Percentiles rank a stretch among this genome's conserved stretches.
These are phyloP conservation scores for Brachionus paranguensis DNA, from an alignment of 1,140 invertebrate species.

Conservation along the genomic window DNA sequence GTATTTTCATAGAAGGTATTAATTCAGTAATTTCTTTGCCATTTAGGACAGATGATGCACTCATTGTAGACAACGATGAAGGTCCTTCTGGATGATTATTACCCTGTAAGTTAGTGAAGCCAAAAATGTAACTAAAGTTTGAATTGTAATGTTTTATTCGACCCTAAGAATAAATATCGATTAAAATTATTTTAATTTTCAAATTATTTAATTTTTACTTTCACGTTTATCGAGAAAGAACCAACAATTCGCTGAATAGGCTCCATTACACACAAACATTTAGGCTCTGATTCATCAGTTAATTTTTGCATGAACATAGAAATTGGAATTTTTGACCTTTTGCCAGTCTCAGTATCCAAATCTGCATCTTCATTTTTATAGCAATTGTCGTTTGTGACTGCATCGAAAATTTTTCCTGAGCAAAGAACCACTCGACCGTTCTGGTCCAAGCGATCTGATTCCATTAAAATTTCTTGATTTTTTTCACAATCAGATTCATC, in stretches of 20 bases:
- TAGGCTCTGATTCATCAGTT: slow-evolving; percentile 52
- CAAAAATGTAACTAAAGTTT: slow-evolving; percentile 59
- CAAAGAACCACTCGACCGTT: slow-evolving; percentile 61
- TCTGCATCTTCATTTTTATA: background rate
- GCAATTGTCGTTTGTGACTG: background rate
- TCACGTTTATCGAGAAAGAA: slow-evolving; percentile 47
- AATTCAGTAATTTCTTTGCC: slow-evolving; percentile 46
- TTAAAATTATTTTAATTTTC: slow-evolving; percentile 54
- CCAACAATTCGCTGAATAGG: slow-evolving; percentile 58
- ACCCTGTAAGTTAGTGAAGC: slow-evolving; percentile 45
- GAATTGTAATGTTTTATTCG: slow-evolving; percentile 55
- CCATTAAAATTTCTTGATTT: slow-evolving; percentile 58
- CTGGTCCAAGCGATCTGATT: slow-evolving; percentile 57
- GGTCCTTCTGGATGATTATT: slow-evolving; percentile 42
- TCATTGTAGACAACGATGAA: background rate
- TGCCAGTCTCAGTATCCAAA: background rate
- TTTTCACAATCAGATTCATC: slow-evolving; percentile 43
- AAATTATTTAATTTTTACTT: slow-evolving; percentile 49
- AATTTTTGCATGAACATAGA: slow-evolving; percentile 18
- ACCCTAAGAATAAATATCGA: slow-evolving; percentile 57
- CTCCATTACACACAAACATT: slow-evolving; percentile 63
- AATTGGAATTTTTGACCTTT: background rate
- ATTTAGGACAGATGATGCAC: slow-evolving; percentile 43
- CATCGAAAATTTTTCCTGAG: slow-evolving; percentile 61
- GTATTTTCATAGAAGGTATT: slow-evolving; percentile 48